These are phyloP conservation scores for Phyto melanocephala DNA, from an alignment of 2,888 invertebrate species.

Conservation along the genomic window DNA sequence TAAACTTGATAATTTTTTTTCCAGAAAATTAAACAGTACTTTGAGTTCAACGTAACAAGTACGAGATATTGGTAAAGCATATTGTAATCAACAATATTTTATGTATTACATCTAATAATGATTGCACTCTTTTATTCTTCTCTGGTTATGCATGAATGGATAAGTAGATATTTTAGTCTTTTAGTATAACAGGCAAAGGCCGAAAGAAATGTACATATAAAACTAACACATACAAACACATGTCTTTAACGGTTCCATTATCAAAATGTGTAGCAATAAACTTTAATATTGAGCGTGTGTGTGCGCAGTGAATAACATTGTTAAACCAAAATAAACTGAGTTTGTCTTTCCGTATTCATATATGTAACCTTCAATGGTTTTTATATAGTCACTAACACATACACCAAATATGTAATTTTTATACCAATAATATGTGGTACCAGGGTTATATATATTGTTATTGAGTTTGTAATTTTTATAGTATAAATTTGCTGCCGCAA, in stretches of 20 bases:
- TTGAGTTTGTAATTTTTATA: too few species aligned
- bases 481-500: too few species aligned
- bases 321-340: constrained; percentile 13
- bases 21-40: too few species aligned
- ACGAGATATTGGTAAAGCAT: too few species aligned
- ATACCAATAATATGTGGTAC: too few species aligned
- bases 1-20: too few species aligned
- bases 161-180: not conserved
- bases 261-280: constrained; percentile 34
- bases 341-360: constrained; percentile 21
- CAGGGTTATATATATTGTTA: too few species aligned
- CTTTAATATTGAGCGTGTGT: not conserved
- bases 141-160: not conserved
- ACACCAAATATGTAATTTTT: too few species aligned
- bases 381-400: not conserved
- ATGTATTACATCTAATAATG: not conserved
- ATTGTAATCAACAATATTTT: too few species aligned
- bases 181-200: not conserved
- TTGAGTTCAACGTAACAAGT: too few species aligned
- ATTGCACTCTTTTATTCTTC: not conserved
- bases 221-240: not conserved
- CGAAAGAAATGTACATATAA: not conserved
- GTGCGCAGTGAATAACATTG: not conserved
- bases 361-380: constrained; percentile 39
- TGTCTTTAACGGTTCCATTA: constrained; percentile 33